Conservation (phyloP, 1,140 invertebrate genomes). For the Dufourea novaeangliae region DNA sequence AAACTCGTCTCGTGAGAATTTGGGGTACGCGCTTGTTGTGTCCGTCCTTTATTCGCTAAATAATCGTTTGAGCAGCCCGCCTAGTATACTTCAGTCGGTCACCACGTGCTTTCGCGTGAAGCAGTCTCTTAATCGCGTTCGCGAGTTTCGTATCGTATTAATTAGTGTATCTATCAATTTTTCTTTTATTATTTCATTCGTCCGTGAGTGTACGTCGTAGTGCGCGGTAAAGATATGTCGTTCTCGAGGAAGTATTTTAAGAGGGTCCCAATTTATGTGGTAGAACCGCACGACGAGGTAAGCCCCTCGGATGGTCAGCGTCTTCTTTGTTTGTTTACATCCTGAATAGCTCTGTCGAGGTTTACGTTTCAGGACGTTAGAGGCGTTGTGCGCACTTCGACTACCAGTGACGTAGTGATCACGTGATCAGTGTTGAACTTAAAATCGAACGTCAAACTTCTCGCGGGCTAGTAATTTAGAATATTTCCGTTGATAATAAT, state of each 20-base stretch:
- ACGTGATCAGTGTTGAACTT: constrained; percentile 34
- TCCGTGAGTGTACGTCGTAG: background rate
- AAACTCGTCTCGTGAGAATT: constrained; percentile 74
- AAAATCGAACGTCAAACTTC: background rate
- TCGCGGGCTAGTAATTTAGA: background rate
- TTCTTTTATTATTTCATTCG: constrained; percentile 3
- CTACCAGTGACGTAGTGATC: constrained; percentile 11
- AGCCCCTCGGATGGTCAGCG: constrained; percentile 32
- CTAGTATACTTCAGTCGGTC: constrained; percentile 59
- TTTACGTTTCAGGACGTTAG: constrained; percentile 17
- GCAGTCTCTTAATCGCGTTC: constrained; percentile 52
- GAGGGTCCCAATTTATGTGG: constrained; percentile 87
- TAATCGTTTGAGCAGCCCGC: constrained; percentile 66
- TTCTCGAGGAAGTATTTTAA: constrained; percentile 78
- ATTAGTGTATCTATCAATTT: constrained; percentile 50
- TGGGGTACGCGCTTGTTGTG: constrained; percentile 47
- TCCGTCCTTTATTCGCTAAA: constrained; percentile 62
- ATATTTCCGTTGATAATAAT: too few species aligned
- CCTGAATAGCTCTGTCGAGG: constrained; percentile 10
- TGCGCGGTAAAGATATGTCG: constrained; percentile 44
- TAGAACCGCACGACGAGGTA: constrained; percentile 91
- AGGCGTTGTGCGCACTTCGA: background rate
- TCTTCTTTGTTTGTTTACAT: constrained; percentile 48
- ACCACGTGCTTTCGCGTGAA: constrained; percentile 67
- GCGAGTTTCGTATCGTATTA: constrained; percentile 33